Base-by-base conservation (phyloP, 2,888 invertebrate genomes). In the Meghimatium bilineatum region DNA sequence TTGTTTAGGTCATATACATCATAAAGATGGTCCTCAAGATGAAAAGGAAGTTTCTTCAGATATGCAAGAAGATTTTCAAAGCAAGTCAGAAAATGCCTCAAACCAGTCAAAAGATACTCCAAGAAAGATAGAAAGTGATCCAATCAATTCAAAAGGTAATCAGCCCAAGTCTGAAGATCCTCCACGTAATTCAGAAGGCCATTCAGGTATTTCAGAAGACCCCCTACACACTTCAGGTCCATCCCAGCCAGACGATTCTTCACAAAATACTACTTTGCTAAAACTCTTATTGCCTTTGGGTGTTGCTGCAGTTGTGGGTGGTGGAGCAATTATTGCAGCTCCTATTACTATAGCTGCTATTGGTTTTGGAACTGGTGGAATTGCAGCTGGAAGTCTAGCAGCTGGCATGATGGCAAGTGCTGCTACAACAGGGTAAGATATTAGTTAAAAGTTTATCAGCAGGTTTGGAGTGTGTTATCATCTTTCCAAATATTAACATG, bases 311-410 rank as follows among this genome's bases (percentile, higher is more conserved):
- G 44, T 2, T n/a, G 49, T 17, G n/a, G 72, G 44, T n/a, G 72
- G 44, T 49, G 44, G 12, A 10, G 44, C 72, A n/a, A 10, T 72
- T 10, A 17, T 29, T 38, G 72, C 72, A 49, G 44, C 72, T 1
- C 72, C 72, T 26, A 0, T 72, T 0, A 44, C 10, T 12, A 72
- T 72, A 44, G 72, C 72, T 12, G 44, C n/a, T n/a, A 44, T 29
- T n/a, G 72, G 72, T 6, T 72, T 72, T 72, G 72, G 72, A n/a
- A 12, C 72, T 38, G 72, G 72, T n/a, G 72, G 72, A 0, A 72
- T 72, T 44, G 72, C 72, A n/a, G 72, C 72, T 12, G 72, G 72
- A 29, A 72, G 72, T 72, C 44, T 72, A 29, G 72, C 72, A 44
- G 72, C 72, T 29, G 44, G 72, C 17, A 23, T 72, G n/a, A 72